Base-by-base conservation (phyloP, 2,797 vertebrate species). In the Enteromius anoplus region DNA sequence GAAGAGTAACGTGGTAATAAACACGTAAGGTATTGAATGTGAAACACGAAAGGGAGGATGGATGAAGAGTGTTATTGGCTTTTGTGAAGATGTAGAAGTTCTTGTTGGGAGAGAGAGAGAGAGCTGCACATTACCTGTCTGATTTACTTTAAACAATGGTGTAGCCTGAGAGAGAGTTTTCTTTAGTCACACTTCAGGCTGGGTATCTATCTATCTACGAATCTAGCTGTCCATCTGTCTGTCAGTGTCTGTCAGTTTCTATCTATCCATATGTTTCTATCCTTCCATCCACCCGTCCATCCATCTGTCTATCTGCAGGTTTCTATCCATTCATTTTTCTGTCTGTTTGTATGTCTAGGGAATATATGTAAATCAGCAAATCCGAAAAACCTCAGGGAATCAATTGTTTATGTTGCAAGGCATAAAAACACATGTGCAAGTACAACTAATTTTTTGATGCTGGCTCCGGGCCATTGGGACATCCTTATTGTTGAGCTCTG, bases 1-100 rank as follows among this genome's bases (percentile, higher is more conserved):
- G 19, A 58, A 68, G 62, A 76, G 62, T 45, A 75, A 76, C 26
- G 23, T 40, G 72, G 71, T 76, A 82, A 68, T 75, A 75, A 82
- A 82, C 71, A 55, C 32, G 55, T 26, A 76, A 55, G 49, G 12
- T 32, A 45, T 75, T 82, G 62, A 76, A 82, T 75, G 70, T 76
- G 34, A 75, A 75, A 68, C 60, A 82, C 11, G 62, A 68, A 75
- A 29, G 62, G 4, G 19, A 66, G 49, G 49, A 75, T 32, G 72
- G 72, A 82, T 82, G 71, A 51, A 45, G 80, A 55, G 45, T 29
- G 62, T 66, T 66, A 75, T 75, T 40, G 60, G 71, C 62, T 53
- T 17, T n/a, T 75, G 55, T 23, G 42, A 73, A 47, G 42, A 62
- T 49, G 69, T 23, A 34, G 17, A 49, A 32, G 42, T 78, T 65